Percentiles rank a stretch among this genome's conserved stretches.
Evolutionary conservation across 92 coral and sea anemone genomes (phyloP).

Genomic region (Nematostella vectensis): DNA sequence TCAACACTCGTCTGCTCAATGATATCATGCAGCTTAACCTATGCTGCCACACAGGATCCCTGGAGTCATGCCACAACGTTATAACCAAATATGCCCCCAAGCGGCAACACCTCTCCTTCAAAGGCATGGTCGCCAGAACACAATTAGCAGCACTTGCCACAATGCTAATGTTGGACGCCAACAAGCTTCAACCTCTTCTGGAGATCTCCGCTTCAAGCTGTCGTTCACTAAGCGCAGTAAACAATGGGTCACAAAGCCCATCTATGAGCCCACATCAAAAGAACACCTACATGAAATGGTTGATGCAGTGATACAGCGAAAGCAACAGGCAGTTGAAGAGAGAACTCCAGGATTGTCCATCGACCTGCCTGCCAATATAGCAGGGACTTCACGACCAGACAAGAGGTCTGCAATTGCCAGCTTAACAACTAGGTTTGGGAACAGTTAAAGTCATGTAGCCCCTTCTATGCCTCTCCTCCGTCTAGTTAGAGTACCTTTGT

Average conservation of each 20-base stretch:
- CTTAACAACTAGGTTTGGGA: conserved; percentile 24
- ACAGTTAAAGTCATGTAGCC: no score
- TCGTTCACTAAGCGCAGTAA: conserved; percentile 35
- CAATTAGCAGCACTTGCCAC: conserved; percentile 42
- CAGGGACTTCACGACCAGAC: conserved; percentile 18
- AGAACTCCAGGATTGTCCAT: conserved; percentile 27
- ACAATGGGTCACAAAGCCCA: conserved; percentile 42
- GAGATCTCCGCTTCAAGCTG: conserved; percentile 22
- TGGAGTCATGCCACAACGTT: conserved; percentile 41
- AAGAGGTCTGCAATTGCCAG: conserved; percentile 19
- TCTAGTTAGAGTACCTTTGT: no score
- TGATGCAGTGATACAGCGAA: conserved; percentile 22
- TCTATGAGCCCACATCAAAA: conserved; percentile 9
- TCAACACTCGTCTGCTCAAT: conserved; percentile 18
- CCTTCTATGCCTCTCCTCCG: no score
- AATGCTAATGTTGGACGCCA: conserved; percentile 37
- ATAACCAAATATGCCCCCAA: conserved; percentile 34
- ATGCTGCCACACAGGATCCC: conserved; percentile 35
- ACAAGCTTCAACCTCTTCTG: conserved; percentile 27
- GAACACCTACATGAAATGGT: conserved; percentile 18
- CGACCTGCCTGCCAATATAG: conserved; percentile 22
- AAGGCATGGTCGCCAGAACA: conserved; percentile 47
- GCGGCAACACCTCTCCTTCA: conserved; percentile 38
- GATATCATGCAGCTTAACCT: conserved; percentile 33
- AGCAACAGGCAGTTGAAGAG: conserved; percentile 18